Conservation (phyloP, 2,113 vertebrate species). For the Alligator sinensis region DNA sequence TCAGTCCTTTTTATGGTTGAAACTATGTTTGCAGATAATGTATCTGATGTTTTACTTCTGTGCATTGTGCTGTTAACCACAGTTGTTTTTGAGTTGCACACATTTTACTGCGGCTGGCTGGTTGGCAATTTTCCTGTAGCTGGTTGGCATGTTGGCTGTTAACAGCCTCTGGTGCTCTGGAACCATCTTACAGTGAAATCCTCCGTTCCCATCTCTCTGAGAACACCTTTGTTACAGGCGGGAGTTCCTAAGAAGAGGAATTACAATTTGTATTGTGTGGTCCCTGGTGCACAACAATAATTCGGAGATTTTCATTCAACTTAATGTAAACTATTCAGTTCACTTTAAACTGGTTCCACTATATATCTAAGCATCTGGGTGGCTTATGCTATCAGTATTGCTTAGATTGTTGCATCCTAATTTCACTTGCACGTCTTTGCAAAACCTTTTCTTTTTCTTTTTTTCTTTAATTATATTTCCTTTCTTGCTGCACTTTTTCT, state of each 20-base stretch:
- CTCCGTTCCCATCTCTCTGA: background rate
- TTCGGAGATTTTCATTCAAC: background rate
- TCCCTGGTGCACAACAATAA: background rate
- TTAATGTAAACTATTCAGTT: background rate
- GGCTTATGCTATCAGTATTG: conserved; percentile 38
- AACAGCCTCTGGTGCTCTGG: conserved; percentile 29
- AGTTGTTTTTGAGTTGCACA: background rate
- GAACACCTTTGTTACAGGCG: background rate
- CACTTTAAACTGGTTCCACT: conserved; percentile 69
- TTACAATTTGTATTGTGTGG: background rate
- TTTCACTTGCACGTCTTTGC: conserved; percentile 74
- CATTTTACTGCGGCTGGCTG: conserved; percentile 52
- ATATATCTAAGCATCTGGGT: conserved; percentile 31
- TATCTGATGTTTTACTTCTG: background rate
- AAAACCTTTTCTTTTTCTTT: conserved; percentile 60
- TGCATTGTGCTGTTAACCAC: background rate
- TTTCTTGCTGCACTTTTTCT: conserved; percentile 83
- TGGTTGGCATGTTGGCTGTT: conserved; percentile 54
- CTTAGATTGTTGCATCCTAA: conserved; percentile 68
- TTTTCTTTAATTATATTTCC: conserved; percentile 70
- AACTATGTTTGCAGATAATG: background rate
- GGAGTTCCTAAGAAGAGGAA: background rate
- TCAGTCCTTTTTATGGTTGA: background rate
- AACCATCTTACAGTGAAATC: conserved; percentile 69
- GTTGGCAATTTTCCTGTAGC: background rate